A percentile compares a stretch with the other conserved stretches of the same genome.
Evolutionary conservation across 1,140 invertebrate genomes (phyloP).

Genomic region (Mizuhopecten yessoensis): DNA sequence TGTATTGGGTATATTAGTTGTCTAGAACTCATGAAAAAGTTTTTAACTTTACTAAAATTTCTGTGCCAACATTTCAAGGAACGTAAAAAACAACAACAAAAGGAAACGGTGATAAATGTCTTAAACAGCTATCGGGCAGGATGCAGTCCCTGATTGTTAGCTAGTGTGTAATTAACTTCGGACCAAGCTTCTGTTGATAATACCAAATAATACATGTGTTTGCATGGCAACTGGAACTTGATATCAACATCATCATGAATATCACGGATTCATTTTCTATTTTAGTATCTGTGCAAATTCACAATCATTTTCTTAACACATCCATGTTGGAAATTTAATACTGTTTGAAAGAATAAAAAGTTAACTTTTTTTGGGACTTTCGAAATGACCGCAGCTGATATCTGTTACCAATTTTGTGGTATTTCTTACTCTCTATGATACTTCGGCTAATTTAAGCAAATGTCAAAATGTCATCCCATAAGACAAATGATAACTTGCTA

Average conservation of each 20-base stretch:
- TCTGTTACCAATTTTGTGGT: too few relatives aligned
- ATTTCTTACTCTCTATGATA: too few relatives aligned
- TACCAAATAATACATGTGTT: background rate
- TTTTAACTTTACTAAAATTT: background rate
- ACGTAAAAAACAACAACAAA: background rate
- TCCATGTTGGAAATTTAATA: too few relatives aligned
- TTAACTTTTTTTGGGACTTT: too few relatives aligned
- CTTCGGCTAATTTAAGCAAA: too few relatives aligned
- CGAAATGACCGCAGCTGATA: too few relatives aligned
- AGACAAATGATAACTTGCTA: too few relatives aligned
- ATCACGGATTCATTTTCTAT: background rate
- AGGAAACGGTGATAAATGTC: background rate
- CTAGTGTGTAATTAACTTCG: background rate
- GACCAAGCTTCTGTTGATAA: background rate
- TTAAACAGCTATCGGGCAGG: background rate
- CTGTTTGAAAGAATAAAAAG: too few relatives aligned
- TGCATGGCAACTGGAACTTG: background rate
- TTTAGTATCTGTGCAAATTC: background rate
- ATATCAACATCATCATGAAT: background rate
- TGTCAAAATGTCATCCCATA: too few relatives aligned
- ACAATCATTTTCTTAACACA: too few relatives aligned
- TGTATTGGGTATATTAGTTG: background rate
- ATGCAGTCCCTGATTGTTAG: background rate
- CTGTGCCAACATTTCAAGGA: background rate
- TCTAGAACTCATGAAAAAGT: background rate